These are phyloP conservation scores for Allygus modestus DNA, from an alignment of 2,888 invertebrate genomes.

Conservation along the genomic window DNA sequence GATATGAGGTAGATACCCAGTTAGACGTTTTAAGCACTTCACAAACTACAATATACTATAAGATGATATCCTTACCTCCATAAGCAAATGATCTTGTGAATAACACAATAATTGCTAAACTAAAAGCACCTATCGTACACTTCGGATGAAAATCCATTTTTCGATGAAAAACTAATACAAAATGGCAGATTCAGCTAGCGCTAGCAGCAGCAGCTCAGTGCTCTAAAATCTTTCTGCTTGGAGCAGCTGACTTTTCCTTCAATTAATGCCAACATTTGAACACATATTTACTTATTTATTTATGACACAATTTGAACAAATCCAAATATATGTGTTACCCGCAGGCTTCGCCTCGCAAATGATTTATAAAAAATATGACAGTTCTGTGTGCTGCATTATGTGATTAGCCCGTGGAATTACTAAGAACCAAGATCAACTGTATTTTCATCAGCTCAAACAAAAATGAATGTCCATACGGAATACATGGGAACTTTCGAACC, in stretches of 20 bases:
- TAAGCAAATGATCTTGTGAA: slow-evolving; percentile 42
- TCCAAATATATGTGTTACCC: too few species aligned
- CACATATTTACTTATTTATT: too few species aligned
- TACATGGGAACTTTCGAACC: too few species aligned
- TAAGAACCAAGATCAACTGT: too few species aligned
- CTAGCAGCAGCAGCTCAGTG: slow-evolving; percentile 45
- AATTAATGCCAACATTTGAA: neutral
- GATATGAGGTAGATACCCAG: neutral
- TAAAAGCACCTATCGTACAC: slow-evolving; percentile 46
- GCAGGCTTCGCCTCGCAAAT: too few species aligned
- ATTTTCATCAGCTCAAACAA: too few species aligned
- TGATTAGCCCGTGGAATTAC: too few species aligned
- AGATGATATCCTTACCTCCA: slow-evolving; percentile 47
- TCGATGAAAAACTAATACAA: slow-evolving; percentile 61
- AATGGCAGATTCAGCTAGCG: slow-evolving; percentile 59
- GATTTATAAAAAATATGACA: too few species aligned
- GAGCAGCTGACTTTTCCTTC: slow-evolving; percentile 5
- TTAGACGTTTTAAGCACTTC: neutral
- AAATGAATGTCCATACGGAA: too few species aligned
- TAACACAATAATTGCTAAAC: slow-evolving; percentile 48
- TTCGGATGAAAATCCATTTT: slow-evolving; percentile 62
- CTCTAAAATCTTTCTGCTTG: slow-evolving; percentile 3
- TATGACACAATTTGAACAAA: too few species aligned
- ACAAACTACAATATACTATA: neutral
- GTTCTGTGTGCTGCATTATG: too few species aligned